A percentile compares a stretch with the other conserved stretches of the same genome.
phyloP scores from a whole-genome alignment of 2,888 invertebrate species.

The Drepana falcataria region DNA sequence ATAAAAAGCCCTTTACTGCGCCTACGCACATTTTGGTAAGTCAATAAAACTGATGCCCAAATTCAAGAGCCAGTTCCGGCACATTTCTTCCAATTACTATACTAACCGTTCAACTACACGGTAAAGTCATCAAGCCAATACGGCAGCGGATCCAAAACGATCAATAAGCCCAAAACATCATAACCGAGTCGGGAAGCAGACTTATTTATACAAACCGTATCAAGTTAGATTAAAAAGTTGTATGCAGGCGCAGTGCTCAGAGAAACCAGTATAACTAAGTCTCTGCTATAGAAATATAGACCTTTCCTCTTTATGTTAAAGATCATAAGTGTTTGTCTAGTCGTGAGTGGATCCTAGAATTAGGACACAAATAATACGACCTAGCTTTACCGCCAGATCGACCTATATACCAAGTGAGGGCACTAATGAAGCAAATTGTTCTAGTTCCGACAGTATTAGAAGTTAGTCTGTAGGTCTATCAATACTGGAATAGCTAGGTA shows the following conservation, averaged over 20 bases:
- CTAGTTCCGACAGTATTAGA: conserved; percentile 12
- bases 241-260: conserved; percentile 13
- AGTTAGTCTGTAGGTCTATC: background rate
- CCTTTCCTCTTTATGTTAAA: conserved; percentile 11
- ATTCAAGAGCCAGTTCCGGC: background rate
- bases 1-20: too few relatives aligned
- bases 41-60: too few relatives aligned
- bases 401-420: conserved; percentile 37
- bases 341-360: conserved; percentile 32
- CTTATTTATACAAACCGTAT: conserved; percentile 23
- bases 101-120: background rate
- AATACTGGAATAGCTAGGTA: background rate
- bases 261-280: conserved; percentile 10
- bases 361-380: conserved; percentile 36
- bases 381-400: conserved; percentile 34
- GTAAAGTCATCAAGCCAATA: background rate
- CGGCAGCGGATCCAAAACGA: conserved; percentile 4
- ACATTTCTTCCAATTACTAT: background rate
- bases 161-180: conserved; percentile 18
- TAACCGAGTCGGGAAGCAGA: conserved; percentile 15
- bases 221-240: conserved; percentile 23
- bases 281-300: conserved; percentile 1
- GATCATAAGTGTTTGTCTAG: conserved; percentile 7
- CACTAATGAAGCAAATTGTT: conserved; percentile 27
- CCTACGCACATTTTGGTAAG: too few relatives aligned